phyloP scores from a whole-genome alignment of 2,113 vertebrate genomes.

The Lasiurus cinereus region DNA sequence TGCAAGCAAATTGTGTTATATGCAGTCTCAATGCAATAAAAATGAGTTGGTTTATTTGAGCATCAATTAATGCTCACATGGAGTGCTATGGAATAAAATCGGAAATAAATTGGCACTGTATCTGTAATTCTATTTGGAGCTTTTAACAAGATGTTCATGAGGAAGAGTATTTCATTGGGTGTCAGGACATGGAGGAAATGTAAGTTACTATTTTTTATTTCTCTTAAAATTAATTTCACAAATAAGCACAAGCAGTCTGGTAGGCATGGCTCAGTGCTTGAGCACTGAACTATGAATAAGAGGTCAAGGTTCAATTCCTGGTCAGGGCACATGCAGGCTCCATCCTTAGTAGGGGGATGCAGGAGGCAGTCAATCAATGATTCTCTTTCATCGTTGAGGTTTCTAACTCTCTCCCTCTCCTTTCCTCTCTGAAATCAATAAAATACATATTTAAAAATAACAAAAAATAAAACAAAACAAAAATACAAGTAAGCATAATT shows the following conservation, averaged over 20 bases:
- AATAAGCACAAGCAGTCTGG: not conserved
- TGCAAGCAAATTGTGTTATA: not conserved
- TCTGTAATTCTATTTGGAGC: not conserved
- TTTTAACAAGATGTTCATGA: not conserved
- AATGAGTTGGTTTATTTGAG: not conserved
- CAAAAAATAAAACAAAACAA: too few species aligned
- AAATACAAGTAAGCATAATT: too few species aligned
- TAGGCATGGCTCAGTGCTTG: too few species aligned
- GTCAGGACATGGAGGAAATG: not conserved
- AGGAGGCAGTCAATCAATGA: too few species aligned
- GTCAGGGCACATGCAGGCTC: too few species aligned
- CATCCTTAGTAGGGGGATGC: too few species aligned
- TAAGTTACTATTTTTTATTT: not conserved
- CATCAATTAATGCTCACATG: not conserved
- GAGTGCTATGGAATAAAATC: not conserved
- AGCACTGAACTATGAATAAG: too few species aligned
- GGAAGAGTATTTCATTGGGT: not conserved
- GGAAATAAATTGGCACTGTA: slow-evolving; percentile 13
- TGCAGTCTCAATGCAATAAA: not conserved
- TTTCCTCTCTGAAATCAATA: too few species aligned
- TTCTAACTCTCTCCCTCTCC: too few species aligned
- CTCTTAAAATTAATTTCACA: not conserved
- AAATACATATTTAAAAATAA: too few species aligned
- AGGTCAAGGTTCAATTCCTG: too few species aligned
- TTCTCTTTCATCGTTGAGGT: too few species aligned